phyloP scores from a whole-genome alignment of 2,113 vertebrate species.

The Turdus rufiventris region DNA sequence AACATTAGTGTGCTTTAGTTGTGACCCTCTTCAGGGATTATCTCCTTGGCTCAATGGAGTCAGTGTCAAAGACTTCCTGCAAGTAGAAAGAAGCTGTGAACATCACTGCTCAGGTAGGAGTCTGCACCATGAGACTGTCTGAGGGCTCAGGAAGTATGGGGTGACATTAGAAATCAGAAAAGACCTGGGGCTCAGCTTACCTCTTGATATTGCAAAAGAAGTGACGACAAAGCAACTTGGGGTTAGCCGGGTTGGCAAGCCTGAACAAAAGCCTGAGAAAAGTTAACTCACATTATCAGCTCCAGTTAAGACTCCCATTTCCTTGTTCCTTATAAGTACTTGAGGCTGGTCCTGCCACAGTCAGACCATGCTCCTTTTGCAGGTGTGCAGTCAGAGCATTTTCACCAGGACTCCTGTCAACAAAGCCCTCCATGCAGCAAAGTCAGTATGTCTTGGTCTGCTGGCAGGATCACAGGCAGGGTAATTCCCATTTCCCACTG shows the following conservation, averaged over 20 bases:
- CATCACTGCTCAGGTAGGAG: not conserved
- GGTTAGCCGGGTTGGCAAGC: not conserved
- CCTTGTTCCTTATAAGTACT: not conserved
- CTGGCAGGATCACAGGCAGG: not conserved
- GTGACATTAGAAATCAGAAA: not conserved
- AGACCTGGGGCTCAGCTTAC: not conserved
- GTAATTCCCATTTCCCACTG: not conserved
- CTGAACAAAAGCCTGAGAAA: not conserved
- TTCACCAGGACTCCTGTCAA: not conserved
- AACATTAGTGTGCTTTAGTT: not conserved
- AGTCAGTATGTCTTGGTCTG: not conserved
- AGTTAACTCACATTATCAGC: not conserved
- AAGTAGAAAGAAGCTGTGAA: not conserved
- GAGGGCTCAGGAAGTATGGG: not conserved
- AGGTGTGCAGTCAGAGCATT: not conserved
- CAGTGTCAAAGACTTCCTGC: not conserved
- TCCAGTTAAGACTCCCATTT: not conserved
- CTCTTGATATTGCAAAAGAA: not conserved
- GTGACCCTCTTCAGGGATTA: not conserved
- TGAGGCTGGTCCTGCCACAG: not conserved
- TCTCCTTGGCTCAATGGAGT: not conserved
- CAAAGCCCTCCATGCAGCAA: accelerated
- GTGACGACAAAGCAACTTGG: not conserved
- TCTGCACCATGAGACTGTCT: not conserved
- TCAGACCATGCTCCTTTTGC: not conserved